Conservation (phyloP, 1,140 invertebrate genomes). For the Holcopasites calliopsidis region DNA sequence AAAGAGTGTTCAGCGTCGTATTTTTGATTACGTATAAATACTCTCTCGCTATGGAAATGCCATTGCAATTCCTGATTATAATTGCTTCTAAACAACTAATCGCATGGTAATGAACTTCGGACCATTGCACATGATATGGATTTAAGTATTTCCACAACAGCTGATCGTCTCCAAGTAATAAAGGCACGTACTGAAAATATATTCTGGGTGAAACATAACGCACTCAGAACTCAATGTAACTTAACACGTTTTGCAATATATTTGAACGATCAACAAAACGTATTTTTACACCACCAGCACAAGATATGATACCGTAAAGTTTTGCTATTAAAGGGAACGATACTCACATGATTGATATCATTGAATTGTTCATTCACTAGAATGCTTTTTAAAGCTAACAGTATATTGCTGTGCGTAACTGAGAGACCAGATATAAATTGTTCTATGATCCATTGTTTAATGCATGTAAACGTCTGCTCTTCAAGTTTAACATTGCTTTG, state of each 20-base stretch:
- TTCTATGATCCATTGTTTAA: slow-evolving; percentile 74
- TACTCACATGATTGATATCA: slow-evolving; percentile 63
- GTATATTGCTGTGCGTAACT: slow-evolving; percentile 53
- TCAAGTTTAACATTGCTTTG: slow-evolving; percentile 69
- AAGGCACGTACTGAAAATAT: slow-evolving; percentile 64
- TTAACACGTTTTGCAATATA: no score
- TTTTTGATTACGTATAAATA: slow-evolving; percentile 63
- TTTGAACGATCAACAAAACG: no score
- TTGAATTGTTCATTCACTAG: slow-evolving; percentile 61
- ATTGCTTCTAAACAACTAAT: slow-evolving; percentile 72
- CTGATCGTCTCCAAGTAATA: slow-evolving; percentile 62
- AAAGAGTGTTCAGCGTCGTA: slow-evolving; percentile 62
- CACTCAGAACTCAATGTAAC: slow-evolving; percentile 40
- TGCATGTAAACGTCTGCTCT: slow-evolving; percentile 68
- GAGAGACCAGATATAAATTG: slow-evolving; percentile 63
- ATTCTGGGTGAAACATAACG: slow-evolving; percentile 30
- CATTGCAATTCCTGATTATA: slow-evolving; percentile 59
- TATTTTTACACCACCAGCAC: no score
- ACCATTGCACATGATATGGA: slow-evolving; percentile 57
- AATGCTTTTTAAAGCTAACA: slow-evolving; percentile 66
- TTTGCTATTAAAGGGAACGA: no score
- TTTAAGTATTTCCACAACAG: slow-evolving; percentile 60
- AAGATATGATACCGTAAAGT: no score
- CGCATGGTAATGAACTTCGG: slow-evolving; percentile 67
- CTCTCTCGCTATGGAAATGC: slow-evolving; percentile 52